phyloP scores from a whole-genome alignment of 2,113 vertebrate genomes.

The Alosa alosa region DNA sequence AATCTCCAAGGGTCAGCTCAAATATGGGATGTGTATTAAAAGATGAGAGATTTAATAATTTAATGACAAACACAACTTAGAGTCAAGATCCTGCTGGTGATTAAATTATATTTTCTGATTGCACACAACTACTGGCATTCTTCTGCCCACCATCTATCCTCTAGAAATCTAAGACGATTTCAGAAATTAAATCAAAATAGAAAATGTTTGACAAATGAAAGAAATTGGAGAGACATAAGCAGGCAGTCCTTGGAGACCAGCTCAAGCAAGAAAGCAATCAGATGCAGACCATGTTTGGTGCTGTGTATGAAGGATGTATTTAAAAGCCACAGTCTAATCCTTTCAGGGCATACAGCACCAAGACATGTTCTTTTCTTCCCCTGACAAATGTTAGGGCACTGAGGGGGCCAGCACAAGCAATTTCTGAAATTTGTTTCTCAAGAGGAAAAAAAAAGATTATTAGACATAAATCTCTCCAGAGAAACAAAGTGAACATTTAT shows the following conservation, averaged over 20 bases:
- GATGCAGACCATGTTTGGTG: slow-evolving; percentile 59
- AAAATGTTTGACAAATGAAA: slow-evolving; percentile 71
- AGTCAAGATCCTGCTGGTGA: slow-evolving; percentile 57
- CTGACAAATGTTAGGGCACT: slow-evolving; percentile 51
- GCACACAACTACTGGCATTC: slow-evolving; percentile 54
- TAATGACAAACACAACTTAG: slow-evolving; percentile 47
- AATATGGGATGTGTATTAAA: slow-evolving; percentile 23
- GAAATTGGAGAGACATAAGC: slow-evolving; percentile 58
- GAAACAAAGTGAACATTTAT: slow-evolving; percentile 77
- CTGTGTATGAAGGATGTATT: slow-evolving; percentile 69
- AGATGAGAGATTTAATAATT: slow-evolving; percentile 39
- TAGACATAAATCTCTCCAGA: slow-evolving; percentile 69
- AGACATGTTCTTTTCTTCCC: slow-evolving; percentile 68
- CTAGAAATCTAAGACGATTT: slow-evolving; percentile 75
- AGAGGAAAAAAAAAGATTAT: slow-evolving; percentile 70
- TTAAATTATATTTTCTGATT: slow-evolving; percentile 63
- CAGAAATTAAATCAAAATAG: slow-evolving; percentile 43
- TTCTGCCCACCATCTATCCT: slow-evolving; percentile 60
- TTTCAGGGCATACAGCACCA: slow-evolving; percentile 67
- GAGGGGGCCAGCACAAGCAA: slow-evolving; percentile 60
- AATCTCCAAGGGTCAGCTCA: not conserved
- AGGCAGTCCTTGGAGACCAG: slow-evolving; percentile 58
- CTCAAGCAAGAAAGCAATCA: slow-evolving; percentile 58
- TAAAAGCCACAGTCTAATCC: slow-evolving; percentile 78
- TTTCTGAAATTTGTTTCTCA: slow-evolving; percentile 79